phyloP scores from a whole-genome alignment of 2,113 vertebrate species.

The Taxidea taxus region DNA sequence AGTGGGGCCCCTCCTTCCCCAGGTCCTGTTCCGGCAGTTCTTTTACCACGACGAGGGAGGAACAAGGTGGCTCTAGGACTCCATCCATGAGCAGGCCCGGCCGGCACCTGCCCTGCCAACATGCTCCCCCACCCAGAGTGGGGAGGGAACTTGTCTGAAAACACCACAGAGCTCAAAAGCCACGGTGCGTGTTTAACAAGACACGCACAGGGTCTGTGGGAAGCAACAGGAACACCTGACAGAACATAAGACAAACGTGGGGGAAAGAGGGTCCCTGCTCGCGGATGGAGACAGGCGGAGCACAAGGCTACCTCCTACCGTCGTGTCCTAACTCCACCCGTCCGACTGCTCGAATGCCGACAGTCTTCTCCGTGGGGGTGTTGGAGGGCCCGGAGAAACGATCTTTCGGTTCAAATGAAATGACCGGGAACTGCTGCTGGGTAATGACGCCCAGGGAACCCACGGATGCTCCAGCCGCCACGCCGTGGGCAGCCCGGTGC shows the following conservation, averaged over 20 bases:
- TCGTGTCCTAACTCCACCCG: accelerated
- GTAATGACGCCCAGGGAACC: accelerated
- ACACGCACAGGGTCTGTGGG: accelerated
- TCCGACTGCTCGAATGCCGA: accelerated
- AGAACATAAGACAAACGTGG: accelerated
- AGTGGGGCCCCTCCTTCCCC: accelerated
- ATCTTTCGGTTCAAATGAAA: neutral
- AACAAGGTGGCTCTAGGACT: neutral
- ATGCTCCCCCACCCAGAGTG: accelerated
- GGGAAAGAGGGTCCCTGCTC: too few species aligned
- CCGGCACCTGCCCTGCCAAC: accelerated
- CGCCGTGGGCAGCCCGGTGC: accelerated
- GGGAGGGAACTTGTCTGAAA: neutral
- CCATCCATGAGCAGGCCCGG: neutral
- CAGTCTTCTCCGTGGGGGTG: accelerated
- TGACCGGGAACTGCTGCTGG: accelerated
- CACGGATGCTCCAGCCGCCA: accelerated
- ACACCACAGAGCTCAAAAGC: neutral
- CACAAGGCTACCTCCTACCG: neutral
- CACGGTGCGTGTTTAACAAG: accelerated
- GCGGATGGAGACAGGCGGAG: accelerated
- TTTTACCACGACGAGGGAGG: accelerated
- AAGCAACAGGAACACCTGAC: accelerated
- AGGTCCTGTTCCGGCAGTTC: accelerated
- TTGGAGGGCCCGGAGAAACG: accelerated